Base-by-base conservation (phyloP, 2,888 invertebrate genomes). In the Unio delphinus region DNA sequence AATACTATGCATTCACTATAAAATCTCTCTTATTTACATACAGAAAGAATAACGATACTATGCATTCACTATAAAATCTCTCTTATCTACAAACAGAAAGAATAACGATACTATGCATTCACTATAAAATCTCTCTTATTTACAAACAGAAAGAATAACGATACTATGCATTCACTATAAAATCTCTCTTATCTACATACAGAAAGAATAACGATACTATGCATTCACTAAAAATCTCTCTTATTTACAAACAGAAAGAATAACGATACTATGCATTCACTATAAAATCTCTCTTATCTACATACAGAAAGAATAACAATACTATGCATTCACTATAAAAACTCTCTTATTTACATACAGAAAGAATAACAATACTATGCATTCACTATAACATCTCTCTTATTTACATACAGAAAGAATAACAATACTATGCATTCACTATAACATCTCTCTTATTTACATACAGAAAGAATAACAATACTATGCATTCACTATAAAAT, bases 11-110 rank as follows among this genome's bases (percentile, higher is more conserved):
- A 79, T 75, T 61, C 75, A 75, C 34, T 73, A 74, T 8, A 84
- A 82, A 4, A 84, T 69, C 26, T 81, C 80, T 17, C 54, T 61
- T 1, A 70, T 65, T 56, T 86, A 78, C 86, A 23, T 23, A 85
- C 65, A 4, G 68, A 28, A 17, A 62, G 8, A 18, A 55, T 57
- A 20, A 3, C 23, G 26, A 60, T 18, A 60, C 5, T 5, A 45
- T 59, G 63, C 11, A 80, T 75, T 61, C 75, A 75, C 45, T 72
- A 74, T 11, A 85, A 82, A 3, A 84, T 45, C 45, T 45, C 11
- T 1, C 45, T 11, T 3, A 23, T 23, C 0, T 23, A 23, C 23
- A 23, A 0, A 23, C 23, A 23, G 23, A 23, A 23, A 23, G 23
- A 23, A 23, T 23, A 23, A 23, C 23, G 28, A 60, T 20, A 60